Evolutionary conservation across 2,888 invertebrate genomes (phyloP).

Genomic region (Ptilodon capucinus): DNA sequence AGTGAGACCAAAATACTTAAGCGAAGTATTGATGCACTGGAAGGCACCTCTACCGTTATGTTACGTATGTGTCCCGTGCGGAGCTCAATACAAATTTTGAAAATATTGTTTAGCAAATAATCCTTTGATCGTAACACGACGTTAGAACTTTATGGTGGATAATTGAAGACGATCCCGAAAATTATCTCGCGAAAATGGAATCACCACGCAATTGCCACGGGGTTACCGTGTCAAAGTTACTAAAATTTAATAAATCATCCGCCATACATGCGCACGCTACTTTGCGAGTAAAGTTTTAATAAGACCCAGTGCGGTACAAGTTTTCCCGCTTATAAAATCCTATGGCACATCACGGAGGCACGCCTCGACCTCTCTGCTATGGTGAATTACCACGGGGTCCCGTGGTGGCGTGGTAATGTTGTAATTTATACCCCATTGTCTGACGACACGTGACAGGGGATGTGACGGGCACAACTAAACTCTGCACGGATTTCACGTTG

Average conservation of each 20-base stretch:
- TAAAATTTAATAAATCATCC: slow-evolving; percentile 15
- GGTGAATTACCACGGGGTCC: slow-evolving; percentile 33
- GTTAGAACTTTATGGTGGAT: no score
- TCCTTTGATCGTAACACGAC: no score
- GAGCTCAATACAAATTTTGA: no score
- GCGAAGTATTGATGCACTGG: no score
- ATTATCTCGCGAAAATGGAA: not conserved
- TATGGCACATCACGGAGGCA: slow-evolving; percentile 31
- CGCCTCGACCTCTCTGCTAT: slow-evolving; percentile 37
- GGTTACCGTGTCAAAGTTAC: not conserved
- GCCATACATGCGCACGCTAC: slow-evolving; percentile 7
- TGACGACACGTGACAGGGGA: slow-evolving; percentile 37
- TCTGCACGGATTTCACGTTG: slow-evolving; percentile 17
- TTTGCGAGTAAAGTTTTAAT: slow-evolving; percentile 29
- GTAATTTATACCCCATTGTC: slow-evolving; percentile 65
- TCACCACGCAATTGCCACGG: not conserved
- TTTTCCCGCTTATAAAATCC: slow-evolving; percentile 33
- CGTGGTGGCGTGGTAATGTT: slow-evolving; percentile 36
- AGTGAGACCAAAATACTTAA: no score
- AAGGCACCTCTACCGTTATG: no score
- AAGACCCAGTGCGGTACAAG: slow-evolving; percentile 18
- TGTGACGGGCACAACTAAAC: slow-evolving; percentile 31
- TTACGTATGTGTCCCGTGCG: no score
- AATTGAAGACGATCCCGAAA: no score
- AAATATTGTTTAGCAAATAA: no score